Conservation (phyloP, 2,888 invertebrate genomes). For the Amblyjoppa fuscipennis region DNA sequence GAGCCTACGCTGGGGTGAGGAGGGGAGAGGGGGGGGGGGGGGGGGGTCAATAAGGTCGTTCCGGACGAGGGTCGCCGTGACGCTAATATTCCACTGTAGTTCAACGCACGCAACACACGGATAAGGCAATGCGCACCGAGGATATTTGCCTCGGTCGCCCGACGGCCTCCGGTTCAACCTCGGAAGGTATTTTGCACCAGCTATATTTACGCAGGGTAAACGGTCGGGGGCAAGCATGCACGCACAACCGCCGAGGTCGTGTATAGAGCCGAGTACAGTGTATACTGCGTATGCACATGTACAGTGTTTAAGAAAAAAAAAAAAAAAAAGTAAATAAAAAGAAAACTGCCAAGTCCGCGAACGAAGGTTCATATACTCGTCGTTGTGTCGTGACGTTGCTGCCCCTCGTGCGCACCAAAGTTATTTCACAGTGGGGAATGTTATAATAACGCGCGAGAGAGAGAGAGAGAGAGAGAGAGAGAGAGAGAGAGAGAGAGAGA, state of each 20-base stretch:
- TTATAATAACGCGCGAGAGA: background rate
- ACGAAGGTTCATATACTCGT: constrained; percentile 7
- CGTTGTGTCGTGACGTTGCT: background rate
- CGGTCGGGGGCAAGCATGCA: constrained; percentile 65
- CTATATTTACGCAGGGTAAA: constrained; percentile 80
- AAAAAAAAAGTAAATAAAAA: background rate
- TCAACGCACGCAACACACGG: constrained; percentile 3
- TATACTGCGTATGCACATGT: background rate
- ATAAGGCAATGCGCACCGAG: constrained; percentile 9
- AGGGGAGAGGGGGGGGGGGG: constrained; percentile 31
- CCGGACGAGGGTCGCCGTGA: constrained; percentile 33
- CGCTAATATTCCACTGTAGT: constrained; percentile 17
- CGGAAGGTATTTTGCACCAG: constrained; percentile 80
- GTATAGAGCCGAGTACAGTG: background rate
- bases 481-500: too few species aligned
- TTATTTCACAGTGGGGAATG: background rate
- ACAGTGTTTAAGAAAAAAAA: background rate
- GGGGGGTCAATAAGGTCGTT: constrained; percentile 59
- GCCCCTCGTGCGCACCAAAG: constrained; percentile 7
- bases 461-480: too few species aligned
- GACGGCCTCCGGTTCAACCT: constrained; percentile 79
- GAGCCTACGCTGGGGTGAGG: background rate
- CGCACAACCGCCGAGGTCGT: constrained; percentile 24
- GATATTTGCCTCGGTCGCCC: constrained; percentile 73
- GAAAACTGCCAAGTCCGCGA: constrained; percentile 16